phyloP scores from a whole-genome alignment of 2,888 invertebrate species.

The Metacarcinus magister region DNA sequence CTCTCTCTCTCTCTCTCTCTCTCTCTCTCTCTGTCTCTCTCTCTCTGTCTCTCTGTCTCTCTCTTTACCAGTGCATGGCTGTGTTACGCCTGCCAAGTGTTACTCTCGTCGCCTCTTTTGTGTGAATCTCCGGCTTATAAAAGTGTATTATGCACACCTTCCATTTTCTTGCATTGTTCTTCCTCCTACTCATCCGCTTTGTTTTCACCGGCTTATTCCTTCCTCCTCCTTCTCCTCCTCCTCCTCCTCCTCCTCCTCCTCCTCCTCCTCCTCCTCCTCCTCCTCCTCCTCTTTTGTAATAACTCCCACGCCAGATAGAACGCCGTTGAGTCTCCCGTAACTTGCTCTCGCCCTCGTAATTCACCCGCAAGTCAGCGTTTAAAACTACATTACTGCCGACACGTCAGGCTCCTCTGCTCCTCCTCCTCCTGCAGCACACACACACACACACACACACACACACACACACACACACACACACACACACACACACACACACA shows the following conservation, averaged over 20 bases:
- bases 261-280: slow-evolving; percentile 14
- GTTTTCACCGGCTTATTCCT: neutral
- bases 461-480: slow-evolving; percentile 26
- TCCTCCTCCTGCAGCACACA: neutral
- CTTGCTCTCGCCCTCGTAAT: neutral
- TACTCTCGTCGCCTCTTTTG: too few relatives aligned
- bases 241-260: neutral
- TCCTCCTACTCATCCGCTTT: neutral
- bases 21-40: neutral
- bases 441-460: slow-evolving; percentile 12
- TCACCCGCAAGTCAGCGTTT: slow-evolving; percentile 26
- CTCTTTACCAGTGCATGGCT: neutral
- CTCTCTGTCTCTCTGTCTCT: neutral
- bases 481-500: slow-evolving; percentile 15
- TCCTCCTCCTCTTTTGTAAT: neutral
- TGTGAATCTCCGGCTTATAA: too few relatives aligned
- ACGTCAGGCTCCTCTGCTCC: neutral
- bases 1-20: too few relatives aligned
- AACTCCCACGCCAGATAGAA: slow-evolving; percentile 12
- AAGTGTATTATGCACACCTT: too few relatives aligned
- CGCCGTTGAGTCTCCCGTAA: neutral
- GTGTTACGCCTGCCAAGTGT: too few relatives aligned
- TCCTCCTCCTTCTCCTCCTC: neutral
- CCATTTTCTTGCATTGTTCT: neutral
- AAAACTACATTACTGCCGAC: neutral